These are phyloP conservation scores for Chrysomallon squamiferum DNA, from an alignment of 1,140 invertebrate species.

Conservation along the genomic window DNA sequence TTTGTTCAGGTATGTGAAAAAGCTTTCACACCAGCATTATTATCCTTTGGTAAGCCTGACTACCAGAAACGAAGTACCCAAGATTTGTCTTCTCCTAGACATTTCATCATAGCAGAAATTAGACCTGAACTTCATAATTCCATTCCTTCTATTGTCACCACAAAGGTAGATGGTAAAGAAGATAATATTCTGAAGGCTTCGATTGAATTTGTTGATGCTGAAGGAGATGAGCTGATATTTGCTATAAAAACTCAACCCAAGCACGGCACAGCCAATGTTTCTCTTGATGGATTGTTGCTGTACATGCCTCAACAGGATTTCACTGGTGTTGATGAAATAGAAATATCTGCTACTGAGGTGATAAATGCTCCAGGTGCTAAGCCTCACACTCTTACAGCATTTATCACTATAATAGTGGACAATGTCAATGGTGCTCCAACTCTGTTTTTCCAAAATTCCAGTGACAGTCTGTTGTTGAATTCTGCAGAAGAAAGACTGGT, in stretches of 20 bases:
- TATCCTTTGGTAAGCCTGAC: too few relatives aligned
- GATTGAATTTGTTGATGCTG: not conserved
- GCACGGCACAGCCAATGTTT: not conserved
- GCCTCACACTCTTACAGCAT: not conserved
- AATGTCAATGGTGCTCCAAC: not conserved
- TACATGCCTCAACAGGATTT: not conserved
- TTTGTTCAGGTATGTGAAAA: too few relatives aligned
- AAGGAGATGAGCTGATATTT: not conserved
- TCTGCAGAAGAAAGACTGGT: not conserved
- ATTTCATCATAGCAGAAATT: not conserved
- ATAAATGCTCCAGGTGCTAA: not conserved
- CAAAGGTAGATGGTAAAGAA: not conserved
- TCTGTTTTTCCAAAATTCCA: not conserved
- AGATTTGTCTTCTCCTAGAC: not conserved
- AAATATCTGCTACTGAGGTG: not conserved
- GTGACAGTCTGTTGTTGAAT: not conserved
- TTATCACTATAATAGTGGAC: not conserved
- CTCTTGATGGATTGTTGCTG: not conserved
- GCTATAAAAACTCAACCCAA: not conserved
- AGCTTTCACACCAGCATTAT: too few relatives aligned
- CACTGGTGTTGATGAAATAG: not conserved
- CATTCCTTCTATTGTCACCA: not conserved
- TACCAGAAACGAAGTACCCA: not conserved
- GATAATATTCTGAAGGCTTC: not conserved
- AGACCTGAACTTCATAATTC: not conserved